Conservation (phyloP, 2,113 vertebrate genomes). For the Chloroceryle aenea region DNA sequence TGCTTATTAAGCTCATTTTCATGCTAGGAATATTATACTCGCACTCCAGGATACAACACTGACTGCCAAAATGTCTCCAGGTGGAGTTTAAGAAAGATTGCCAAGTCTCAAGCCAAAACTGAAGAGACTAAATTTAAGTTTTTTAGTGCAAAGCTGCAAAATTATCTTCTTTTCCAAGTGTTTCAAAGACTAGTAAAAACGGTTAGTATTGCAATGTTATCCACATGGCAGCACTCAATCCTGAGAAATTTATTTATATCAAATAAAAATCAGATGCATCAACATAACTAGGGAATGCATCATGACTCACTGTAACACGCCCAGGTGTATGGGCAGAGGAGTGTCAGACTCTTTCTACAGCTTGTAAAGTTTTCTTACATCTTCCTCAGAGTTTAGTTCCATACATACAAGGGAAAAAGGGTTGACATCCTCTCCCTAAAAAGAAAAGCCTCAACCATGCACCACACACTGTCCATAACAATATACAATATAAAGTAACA, state of each 20-base stretch:
- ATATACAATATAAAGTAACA: not conserved
- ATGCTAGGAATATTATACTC: not conserved
- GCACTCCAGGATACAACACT: not conserved
- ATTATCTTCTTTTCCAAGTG: not conserved
- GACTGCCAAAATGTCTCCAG: constrained; percentile 46
- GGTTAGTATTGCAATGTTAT: not conserved
- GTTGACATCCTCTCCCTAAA: not conserved
- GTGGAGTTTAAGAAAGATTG: constrained; percentile 21
- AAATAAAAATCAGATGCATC: constrained; percentile 3
- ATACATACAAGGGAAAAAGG: not conserved
- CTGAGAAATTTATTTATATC: not conserved
- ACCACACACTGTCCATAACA: not conserved
- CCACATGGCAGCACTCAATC: not conserved
- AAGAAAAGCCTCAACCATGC: not conserved
- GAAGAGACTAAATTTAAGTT: not conserved
- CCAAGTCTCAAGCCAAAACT: constrained; percentile 4
- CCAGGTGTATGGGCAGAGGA: not conserved
- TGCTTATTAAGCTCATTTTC: constrained; percentile 32
- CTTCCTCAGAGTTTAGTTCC: not conserved
- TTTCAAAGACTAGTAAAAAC: not conserved
- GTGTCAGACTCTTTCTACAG: not conserved
- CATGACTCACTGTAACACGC: not conserved
- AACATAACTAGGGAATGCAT: not conserved
- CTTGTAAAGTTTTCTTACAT: not conserved
- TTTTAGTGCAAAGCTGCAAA: not conserved